A percentile compares a stretch with the other conserved stretches of the same genome.
phyloP scores from a whole-genome alignment of 2,113 vertebrate genomes.

The Malaclemys terrapin region DNA sequence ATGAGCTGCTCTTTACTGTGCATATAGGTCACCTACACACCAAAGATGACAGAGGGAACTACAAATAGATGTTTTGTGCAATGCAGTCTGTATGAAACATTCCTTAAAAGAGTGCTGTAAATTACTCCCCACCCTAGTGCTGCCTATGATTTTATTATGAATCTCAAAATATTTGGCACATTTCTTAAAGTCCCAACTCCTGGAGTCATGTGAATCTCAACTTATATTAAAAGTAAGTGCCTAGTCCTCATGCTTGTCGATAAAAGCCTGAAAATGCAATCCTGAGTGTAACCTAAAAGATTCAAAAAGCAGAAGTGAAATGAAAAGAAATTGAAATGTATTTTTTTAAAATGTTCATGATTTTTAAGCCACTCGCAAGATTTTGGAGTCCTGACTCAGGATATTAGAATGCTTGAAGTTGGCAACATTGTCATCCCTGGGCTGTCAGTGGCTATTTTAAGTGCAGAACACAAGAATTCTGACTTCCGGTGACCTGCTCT shows the following conservation, averaged over 20 bases:
- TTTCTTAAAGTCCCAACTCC: neutral
- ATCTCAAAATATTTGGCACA: neutral
- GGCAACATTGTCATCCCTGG: neutral
- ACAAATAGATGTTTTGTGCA: conserved; percentile 40
- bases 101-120: neutral
- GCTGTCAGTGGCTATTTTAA: too few relatives aligned
- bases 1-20: conserved; percentile 66
- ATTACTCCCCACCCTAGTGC: neutral
- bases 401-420: neutral
- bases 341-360: neutral
- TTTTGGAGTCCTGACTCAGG: neutral
- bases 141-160: neutral
- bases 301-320: neutral
- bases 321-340: too few relatives aligned
- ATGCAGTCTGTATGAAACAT: neutral
- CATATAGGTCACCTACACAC: conserved; percentile 63
- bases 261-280: neutral
- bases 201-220: neutral
- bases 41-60: conserved; percentile 30
- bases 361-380: neutral
- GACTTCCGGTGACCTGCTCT: neutral
- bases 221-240: neutral
- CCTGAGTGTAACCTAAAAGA: neutral
- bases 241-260: neutral
- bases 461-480: neutral